These are phyloP conservation scores for Capromys pilorides DNA, from an alignment of 2,797 vertebrate genomes.

Conservation along the genomic window DNA sequence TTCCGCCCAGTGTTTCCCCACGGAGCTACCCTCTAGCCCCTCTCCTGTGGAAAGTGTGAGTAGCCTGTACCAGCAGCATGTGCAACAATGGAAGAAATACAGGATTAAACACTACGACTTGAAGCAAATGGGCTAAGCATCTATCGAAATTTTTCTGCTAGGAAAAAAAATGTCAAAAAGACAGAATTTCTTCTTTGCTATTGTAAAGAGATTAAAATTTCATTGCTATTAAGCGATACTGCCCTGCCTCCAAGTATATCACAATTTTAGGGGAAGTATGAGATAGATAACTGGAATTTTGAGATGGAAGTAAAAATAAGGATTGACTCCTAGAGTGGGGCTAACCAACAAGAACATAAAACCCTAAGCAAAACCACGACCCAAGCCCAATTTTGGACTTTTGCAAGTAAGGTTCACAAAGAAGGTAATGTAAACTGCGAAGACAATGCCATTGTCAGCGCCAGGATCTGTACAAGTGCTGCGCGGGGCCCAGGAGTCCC, in stretches of 20 bases:
- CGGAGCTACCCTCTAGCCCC: not conserved
- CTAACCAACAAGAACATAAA: slow-evolving; percentile 13
- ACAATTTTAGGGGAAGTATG: slow-evolving; percentile 13
- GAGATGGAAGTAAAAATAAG: slow-evolving; percentile 32
- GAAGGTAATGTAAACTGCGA: not conserved
- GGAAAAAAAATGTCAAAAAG: not conserved
- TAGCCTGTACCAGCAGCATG: not conserved
- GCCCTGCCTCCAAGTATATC: slow-evolving; percentile 42
- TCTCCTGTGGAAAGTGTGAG: not conserved
- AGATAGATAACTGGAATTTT: slow-evolving; percentile 20
- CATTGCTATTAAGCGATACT: slow-evolving; percentile 56
- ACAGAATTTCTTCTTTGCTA: not conserved
- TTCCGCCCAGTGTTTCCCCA: not conserved
- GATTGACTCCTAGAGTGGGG: not conserved
- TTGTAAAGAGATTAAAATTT: slow-evolving; percentile 57
- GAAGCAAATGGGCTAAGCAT: not conserved
- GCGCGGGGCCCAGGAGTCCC: not conserved
- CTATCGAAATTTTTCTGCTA: not conserved
- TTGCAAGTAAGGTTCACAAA: not conserved
- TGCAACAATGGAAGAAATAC: not conserved
- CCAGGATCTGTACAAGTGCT: not conserved
- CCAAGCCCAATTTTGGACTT: not conserved
- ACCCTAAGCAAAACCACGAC: slow-evolving; percentile 16
- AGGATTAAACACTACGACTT: not conserved
- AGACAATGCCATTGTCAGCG: not conserved